Conservation (phyloP, 2,797 vertebrate species). For the Alauda arvensis region DNA sequence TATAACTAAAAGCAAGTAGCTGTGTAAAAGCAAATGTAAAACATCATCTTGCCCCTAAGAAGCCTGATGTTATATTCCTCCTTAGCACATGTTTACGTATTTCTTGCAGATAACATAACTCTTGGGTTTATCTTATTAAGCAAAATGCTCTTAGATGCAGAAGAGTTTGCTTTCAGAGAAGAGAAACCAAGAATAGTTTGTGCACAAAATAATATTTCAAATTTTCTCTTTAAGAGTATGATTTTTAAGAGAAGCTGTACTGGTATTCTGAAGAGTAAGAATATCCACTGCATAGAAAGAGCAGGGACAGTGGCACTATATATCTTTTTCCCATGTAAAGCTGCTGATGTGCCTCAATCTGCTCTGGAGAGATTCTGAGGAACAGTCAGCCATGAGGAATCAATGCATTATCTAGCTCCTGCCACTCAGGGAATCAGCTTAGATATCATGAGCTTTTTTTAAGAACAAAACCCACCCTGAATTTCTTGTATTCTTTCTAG, state of each 20-base stretch:
- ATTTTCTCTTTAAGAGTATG: neutral
- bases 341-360: neutral
- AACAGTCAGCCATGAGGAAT: neutral
- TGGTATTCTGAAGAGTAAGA: neutral
- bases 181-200: neutral
- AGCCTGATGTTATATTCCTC: neutral
- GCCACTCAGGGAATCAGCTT: neutral
- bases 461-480: neutral
- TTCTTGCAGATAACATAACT: conserved; percentile 67
- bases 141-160: conserved; percentile 69
- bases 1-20: neutral
- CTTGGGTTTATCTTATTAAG: conserved; percentile 68
- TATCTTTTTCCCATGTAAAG: neutral
- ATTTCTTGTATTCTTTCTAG: neutral
- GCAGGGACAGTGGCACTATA: neutral
- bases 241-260: neutral
- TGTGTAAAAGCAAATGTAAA: neutral
- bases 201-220: neutral
- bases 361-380: neutral
- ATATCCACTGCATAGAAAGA: neutral
- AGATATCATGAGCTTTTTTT: neutral
- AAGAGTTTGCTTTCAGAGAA: conserved; percentile 70
- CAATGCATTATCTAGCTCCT: neutral
- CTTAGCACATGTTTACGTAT: neutral
- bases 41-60: neutral